Evolutionary conservation across 2,888 invertebrate species (phyloP).

Genomic region (Drosophila picticornis): DNA sequence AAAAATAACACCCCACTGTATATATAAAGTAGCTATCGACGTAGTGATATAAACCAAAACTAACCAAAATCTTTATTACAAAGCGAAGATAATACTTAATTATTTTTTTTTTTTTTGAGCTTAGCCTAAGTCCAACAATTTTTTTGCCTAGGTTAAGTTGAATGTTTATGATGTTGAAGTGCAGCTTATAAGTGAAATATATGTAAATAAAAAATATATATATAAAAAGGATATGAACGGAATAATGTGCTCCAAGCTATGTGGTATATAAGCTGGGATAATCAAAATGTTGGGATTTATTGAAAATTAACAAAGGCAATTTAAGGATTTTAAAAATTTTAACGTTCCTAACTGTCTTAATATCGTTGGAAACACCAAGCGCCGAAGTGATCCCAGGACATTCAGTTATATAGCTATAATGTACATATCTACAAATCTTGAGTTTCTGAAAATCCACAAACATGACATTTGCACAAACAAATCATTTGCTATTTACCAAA

Average conservation of each 20-base stretch:
- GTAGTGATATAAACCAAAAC: slow-evolving; percentile 50
- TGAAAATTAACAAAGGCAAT: background rate
- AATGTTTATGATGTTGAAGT: slow-evolving; percentile 52
- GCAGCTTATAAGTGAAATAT: slow-evolving; percentile 31
- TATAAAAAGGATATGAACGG: slow-evolving; percentile 1
- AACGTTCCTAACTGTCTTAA: background rate
- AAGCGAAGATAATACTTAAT: background rate
- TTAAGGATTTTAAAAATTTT: background rate
- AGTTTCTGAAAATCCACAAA: background rate
- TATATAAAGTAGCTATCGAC: slow-evolving; percentile 26
- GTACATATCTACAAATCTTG: background rate
- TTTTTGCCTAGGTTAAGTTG: slow-evolving; percentile 51
- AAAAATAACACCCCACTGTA: slow-evolving; percentile 17
- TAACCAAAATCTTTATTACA: slow-evolving; percentile 17
- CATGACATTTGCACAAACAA: too few species aligned
- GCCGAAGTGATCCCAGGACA: background rate
- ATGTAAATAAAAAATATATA: slow-evolving; percentile 7
- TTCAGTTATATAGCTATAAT: background rate
- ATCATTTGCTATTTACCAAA: background rate
- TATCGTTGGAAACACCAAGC: background rate
- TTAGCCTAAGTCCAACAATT: slow-evolving; percentile 30
- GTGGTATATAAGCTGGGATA: background rate
- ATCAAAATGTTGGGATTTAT: background rate
- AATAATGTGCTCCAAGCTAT: background rate
- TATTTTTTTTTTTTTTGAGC: slow-evolving; percentile 25